Evolutionary conservation across 2,113 vertebrate species (phyloP).

Genomic region (Corythoichthys intestinalis): DNA sequence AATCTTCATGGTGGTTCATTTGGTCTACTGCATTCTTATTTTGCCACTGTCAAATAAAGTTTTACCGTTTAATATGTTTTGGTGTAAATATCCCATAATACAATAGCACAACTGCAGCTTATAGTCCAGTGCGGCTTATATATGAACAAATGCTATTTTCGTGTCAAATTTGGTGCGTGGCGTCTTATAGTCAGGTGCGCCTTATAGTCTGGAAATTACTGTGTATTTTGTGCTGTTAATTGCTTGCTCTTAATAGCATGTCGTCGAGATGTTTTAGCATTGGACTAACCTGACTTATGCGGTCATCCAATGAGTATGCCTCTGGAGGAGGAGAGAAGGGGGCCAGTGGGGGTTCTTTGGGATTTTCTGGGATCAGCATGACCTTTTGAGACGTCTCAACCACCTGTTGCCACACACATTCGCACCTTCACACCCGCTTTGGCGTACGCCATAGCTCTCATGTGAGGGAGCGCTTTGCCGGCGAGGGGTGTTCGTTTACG

Average conservation of each 20-base stretch:
- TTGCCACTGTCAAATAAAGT: too few species aligned
- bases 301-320: conserved; percentile 17
- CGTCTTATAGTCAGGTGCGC: too few species aligned
- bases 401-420: conserved; percentile 46
- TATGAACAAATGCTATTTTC: too few species aligned
- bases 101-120: too few species aligned
- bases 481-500: neutral
- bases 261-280: neutral
- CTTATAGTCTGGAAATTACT: too few species aligned
- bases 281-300: neutral
- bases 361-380: conserved; percentile 46
- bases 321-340: neutral
- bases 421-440: conserved; percentile 33
- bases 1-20: neutral
- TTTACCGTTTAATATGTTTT: too few species aligned
- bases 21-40: too few species aligned
- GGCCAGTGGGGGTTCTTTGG: neutral
- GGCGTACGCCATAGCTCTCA: conserved; percentile 25
- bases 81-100: too few species aligned
- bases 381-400: conserved; percentile 58
- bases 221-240: too few species aligned
- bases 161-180: too few species aligned
- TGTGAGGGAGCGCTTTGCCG: conserved; percentile 10
- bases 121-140: too few species aligned
- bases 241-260: too few species aligned